Conservation (phyloP, 64 coral and sea anemone species). For the Pachyseris speciosa region DNA sequence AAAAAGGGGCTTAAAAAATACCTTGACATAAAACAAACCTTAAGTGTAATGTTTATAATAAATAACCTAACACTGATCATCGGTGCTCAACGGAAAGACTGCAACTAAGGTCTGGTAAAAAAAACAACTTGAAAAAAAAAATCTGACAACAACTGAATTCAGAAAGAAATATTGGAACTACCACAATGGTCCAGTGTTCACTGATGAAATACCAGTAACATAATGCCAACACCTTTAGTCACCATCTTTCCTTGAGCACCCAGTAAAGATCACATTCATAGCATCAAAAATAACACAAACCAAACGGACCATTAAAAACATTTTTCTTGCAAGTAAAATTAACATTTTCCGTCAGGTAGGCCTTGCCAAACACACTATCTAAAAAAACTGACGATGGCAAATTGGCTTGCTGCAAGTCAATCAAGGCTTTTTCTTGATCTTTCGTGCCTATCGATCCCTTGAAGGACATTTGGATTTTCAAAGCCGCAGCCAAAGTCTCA, state of each 20-base stretch:
- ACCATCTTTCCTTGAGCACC: neutral
- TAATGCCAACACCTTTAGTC: neutral
- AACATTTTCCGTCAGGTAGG: constrained; percentile 40
- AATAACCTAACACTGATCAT: too few relatives aligned
- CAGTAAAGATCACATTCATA: too few relatives aligned
- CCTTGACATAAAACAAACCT: too few relatives aligned
- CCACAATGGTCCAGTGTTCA: too few relatives aligned
- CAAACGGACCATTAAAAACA: constrained; percentile 63
- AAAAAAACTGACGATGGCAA: constrained; percentile 40
- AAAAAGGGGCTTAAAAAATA: too few relatives aligned
- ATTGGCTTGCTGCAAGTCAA: constrained; percentile 20
- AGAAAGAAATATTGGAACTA: too few relatives aligned
- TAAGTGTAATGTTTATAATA: too few relatives aligned
- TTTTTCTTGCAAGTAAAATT: constrained; percentile 66
- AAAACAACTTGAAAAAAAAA: too few relatives aligned
- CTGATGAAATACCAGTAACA: too few relatives aligned
- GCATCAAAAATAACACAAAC: constrained; percentile 72
- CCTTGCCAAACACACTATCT: constrained; percentile 60
- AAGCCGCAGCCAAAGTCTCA: constrained; percentile 77
- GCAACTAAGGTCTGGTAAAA: too few relatives aligned
- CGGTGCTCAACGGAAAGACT: too few relatives aligned
- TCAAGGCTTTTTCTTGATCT: neutral
- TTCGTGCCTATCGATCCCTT: constrained; percentile 8
- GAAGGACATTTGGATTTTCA: constrained; percentile 75
- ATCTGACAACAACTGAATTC: too few relatives aligned